phyloP scores from a whole-genome alignment of 2,113 vertebrate genomes.

The Anas platyrhynchos region DNA sequence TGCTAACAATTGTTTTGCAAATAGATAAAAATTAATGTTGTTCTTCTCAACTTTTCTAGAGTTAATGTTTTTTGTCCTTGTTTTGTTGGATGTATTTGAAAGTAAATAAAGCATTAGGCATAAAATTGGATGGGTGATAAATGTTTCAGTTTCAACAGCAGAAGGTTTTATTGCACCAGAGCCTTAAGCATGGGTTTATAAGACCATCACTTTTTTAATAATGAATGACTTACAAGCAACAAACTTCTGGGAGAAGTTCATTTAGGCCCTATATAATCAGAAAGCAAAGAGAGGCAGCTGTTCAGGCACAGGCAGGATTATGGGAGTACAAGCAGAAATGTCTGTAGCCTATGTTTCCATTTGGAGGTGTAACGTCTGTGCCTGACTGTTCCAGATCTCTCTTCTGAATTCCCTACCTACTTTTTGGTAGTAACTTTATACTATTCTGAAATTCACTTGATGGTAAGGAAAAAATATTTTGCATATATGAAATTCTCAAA shows the following conservation, averaged over 20 bases:
- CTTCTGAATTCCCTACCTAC: not conserved
- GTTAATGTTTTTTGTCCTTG: not conserved
- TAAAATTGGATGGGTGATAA: not conserved
- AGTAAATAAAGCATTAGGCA: not conserved
- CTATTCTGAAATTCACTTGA: fast-evolving
- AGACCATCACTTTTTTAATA: not conserved
- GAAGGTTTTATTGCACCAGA: not conserved
- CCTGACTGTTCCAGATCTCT: no score
- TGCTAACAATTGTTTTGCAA: not conserved
- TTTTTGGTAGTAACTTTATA: not conserved
- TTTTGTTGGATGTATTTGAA: not conserved
- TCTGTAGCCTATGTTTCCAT: not conserved
- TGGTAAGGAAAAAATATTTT: not conserved
- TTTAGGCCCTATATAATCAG: not conserved
- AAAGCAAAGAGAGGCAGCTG: not conserved
- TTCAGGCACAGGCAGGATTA: not conserved
- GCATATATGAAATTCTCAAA: not conserved
- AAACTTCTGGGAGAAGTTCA: not conserved
- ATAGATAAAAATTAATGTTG: not conserved
- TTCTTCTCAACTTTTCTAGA: not conserved
- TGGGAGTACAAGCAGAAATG: not conserved
- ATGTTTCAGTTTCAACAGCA: not conserved
- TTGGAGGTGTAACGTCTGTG: not conserved
- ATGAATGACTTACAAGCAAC: not conserved
- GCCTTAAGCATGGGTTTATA: no score